Percentiles rank a stretch among this genome's conserved stretches.
Evolutionary conservation across 2,888 invertebrate species (phyloP).

Genomic region (Eupithecia insigniata): DNA sequence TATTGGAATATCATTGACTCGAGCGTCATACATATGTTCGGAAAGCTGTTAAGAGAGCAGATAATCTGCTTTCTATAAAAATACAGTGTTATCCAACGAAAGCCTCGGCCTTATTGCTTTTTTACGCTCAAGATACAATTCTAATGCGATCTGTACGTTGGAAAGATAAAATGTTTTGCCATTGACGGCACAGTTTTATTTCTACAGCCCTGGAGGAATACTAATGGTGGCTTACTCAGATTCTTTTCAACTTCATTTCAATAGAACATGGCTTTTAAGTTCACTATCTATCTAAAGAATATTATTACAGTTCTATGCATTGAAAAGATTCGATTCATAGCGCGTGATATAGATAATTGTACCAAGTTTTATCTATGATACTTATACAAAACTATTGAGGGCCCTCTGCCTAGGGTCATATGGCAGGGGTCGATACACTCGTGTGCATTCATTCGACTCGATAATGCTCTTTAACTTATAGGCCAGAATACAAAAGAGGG

Average conservation of each 20-base stretch:
- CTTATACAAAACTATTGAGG: slow-evolving; percentile 65
- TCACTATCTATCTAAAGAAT: slow-evolving; percentile 21
- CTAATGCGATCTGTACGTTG: slow-evolving; percentile 61
- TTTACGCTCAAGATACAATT: slow-evolving; percentile 64
- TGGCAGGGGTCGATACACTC: slow-evolving; percentile 72
- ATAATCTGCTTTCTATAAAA: slow-evolving; percentile 14
- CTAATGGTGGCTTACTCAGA: slow-evolving; percentile 57
- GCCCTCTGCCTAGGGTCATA: slow-evolving; percentile 75
- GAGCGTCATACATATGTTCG: no score
- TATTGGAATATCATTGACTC: no score
- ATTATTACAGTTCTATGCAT: slow-evolving; percentile 44
- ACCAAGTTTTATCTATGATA: slow-evolving; percentile 60
- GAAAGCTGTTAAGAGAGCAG: not conserved
- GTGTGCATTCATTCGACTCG: slow-evolving; percentile 68
- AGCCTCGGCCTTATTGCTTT: slow-evolving; percentile 63
- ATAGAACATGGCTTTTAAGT: slow-evolving; percentile 46
- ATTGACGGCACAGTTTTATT: slow-evolving; percentile 60
- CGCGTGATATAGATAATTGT: slow-evolving; percentile 74
- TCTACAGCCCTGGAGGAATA: slow-evolving; percentile 55
- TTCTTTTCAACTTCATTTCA: slow-evolving; percentile 52
- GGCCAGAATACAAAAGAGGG: slow-evolving; percentile 53
- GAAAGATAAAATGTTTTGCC: slow-evolving; percentile 61
- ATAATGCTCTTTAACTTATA: slow-evolving; percentile 52
- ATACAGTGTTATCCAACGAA: slow-evolving; percentile 51
- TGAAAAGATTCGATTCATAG: slow-evolving; percentile 58